phyloP scores from a whole-genome alignment of 2,797 vertebrate genomes.

The Synaphobranchus kaupii region DNA sequence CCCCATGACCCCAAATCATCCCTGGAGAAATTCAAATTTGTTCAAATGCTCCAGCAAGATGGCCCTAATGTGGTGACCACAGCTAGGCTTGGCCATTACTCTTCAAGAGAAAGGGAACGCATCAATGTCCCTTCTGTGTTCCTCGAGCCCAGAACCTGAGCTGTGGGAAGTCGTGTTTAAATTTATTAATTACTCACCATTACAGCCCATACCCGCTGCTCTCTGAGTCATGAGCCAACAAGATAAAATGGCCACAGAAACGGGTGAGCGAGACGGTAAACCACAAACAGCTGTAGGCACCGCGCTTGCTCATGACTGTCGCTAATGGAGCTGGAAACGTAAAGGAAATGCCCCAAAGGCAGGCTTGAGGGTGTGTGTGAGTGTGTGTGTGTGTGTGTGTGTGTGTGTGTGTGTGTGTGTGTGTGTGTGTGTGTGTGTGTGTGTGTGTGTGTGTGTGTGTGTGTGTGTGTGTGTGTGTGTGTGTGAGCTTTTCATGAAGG shows the following conservation, averaged over 20 bases:
- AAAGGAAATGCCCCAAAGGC: neutral
- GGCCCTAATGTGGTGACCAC: neutral
- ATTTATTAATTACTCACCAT: constrained; percentile 69
- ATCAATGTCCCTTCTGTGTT: constrained; percentile 42
- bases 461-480: too few relatives aligned
- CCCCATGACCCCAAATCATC: neutral
- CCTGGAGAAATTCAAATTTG: neutral
- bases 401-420: too few relatives aligned
- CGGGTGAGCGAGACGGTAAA: constrained; percentile 23
- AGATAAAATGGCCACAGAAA: constrained; percentile 63
- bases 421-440: too few relatives aligned
- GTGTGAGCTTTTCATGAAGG: too few relatives aligned
- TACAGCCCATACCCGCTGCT: constrained; percentile 64
- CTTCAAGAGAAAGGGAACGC: constrained; percentile 36
- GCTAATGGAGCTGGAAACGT: too few relatives aligned
- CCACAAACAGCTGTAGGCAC: too few relatives aligned
- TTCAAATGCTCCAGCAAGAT: too few relatives aligned
- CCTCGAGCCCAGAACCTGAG: constrained; percentile 52
- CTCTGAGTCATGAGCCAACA: constrained; percentile 72
- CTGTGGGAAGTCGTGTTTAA: constrained; percentile 67
- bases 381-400: too few relatives aligned
- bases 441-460: too few relatives aligned
- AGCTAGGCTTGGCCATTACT: neutral
- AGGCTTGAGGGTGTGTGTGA: too few relatives aligned
- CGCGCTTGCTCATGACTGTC: neutral